phyloP scores from a whole-genome alignment of 1,140 invertebrate genomes.

The Drosophila tropicalis region DNA sequence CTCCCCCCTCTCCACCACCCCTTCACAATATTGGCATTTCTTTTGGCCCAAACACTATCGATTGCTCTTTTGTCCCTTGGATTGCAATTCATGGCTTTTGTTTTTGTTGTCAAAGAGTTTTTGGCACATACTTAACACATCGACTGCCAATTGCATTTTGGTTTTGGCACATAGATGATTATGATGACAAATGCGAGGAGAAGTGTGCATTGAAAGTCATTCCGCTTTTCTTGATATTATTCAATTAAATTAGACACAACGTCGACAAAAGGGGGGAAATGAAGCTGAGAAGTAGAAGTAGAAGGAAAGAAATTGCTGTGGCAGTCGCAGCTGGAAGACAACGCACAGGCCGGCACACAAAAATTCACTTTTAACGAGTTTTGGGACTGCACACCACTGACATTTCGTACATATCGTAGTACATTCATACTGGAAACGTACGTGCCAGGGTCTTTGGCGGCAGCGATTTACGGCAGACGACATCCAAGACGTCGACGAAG shows the following conservation, averaged over 20 bases:
- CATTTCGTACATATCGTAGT: constrained; percentile 57
- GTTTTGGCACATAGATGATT: neutral
- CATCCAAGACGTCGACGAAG: constrained; percentile 26
- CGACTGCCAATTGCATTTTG: neutral
- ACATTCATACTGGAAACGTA: constrained; percentile 2
- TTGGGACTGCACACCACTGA: constrained; percentile 50
- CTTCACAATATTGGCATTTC: too few relatives aligned
- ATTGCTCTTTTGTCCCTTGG: too few relatives aligned
- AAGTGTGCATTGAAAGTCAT: constrained; percentile 17
- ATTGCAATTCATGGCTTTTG: neutral
- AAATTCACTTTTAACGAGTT: constrained; percentile 70
- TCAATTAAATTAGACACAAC: constrained; percentile 39
- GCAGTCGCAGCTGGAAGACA: constrained; percentile 29
- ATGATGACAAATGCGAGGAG: constrained; percentile 3
- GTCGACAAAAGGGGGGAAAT: neutral
- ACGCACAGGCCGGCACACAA: constrained; percentile 38
- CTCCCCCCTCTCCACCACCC: too few relatives aligned
- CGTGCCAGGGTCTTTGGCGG: constrained; percentile 23
- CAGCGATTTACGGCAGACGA: constrained; percentile 57
- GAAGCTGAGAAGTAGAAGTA: constrained; percentile 14
- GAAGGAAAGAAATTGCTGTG: neutral
- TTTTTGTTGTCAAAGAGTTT: neutral
- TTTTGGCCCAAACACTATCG: too few relatives aligned
- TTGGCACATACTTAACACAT: neutral
- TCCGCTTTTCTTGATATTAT: constrained; percentile 38